phyloP scores from a whole-genome alignment of 2,888 invertebrate genomes.

The Smittia sp. region DNA sequence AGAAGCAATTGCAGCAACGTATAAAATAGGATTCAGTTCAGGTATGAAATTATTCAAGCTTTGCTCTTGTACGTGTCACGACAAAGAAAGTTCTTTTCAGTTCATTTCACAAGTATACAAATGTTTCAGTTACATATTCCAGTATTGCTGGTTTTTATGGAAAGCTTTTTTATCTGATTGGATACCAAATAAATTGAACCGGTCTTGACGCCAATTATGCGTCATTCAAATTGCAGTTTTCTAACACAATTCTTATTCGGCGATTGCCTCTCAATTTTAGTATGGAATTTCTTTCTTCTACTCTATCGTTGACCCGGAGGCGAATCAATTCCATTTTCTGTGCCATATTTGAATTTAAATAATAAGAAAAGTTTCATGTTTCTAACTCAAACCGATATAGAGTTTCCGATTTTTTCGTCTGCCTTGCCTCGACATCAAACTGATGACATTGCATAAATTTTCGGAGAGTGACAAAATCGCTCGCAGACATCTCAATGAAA shows the following conservation, averaged over 20 bases:
- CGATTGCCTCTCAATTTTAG: not conserved
- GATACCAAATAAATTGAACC: no score
- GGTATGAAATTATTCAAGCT: slow-evolving; percentile 11
- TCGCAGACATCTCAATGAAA: not conserved
- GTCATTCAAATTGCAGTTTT: not conserved
- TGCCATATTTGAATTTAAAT: slow-evolving; percentile 7
- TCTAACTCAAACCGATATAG: slow-evolving; percentile 9
- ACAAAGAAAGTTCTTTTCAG: slow-evolving; percentile 18
- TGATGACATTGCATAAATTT: slow-evolving; percentile 22
- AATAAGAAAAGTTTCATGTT: slow-evolving; percentile 19
- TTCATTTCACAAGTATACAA: slow-evolving; percentile 24
- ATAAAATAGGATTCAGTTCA: not conserved
- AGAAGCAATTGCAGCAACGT: no score
- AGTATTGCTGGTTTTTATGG: slow-evolving; percentile 18
- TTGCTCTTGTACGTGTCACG: slow-evolving; percentile 14
- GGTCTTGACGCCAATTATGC: not conserved
- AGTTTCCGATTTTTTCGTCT: not conserved
- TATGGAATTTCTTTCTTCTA: not conserved
- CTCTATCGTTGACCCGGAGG: not conserved
- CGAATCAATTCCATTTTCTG: slow-evolving; percentile 15
- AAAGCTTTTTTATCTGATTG: no score
- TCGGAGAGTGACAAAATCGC: slow-evolving; percentile 31
- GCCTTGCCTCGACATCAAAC: not conserved
- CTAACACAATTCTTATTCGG: no score
- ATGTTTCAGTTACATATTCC: slow-evolving; percentile 31